These are phyloP conservation scores for Drosophila lacicola DNA, from an alignment of 2,888 invertebrate genomes.

Conservation along the genomic window DNA sequence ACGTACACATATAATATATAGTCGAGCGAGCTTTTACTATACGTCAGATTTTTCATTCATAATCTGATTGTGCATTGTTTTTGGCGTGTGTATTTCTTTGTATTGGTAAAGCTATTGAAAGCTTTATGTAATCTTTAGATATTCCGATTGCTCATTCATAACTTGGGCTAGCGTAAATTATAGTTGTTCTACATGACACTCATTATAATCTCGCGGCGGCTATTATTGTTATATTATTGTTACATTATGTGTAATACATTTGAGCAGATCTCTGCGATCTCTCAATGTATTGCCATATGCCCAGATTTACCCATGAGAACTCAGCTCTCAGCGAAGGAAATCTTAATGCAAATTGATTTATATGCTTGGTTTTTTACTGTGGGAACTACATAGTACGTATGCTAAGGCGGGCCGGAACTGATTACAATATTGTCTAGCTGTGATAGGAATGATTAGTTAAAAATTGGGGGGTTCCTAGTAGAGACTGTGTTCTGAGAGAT, in stretches of 20 bases:
- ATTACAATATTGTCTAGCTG: not conserved
- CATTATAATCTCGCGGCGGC: not conserved
- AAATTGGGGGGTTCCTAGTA: not conserved
- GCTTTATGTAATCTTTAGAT: conserved; percentile 37
- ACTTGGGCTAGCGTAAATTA: conserved; percentile 15
- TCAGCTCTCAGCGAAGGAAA: not conserved
- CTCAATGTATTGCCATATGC: too few species aligned
- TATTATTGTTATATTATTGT: conserved; percentile 7
- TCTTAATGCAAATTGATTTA: not conserved
- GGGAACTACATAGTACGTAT: not conserved
- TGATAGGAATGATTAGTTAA: not conserved
- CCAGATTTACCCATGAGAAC: not conserved
- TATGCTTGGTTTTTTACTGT: not conserved
- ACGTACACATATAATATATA: not conserved
- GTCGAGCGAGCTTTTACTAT: conserved; percentile 49
- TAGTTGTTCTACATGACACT: not conserved
- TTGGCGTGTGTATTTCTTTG: not conserved
- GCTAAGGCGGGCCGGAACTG: not conserved
- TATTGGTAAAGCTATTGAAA: not conserved
- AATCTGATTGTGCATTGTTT: conserved; percentile 24
- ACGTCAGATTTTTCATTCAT: conserved; percentile 66
- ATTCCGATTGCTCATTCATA: conserved; percentile 62
- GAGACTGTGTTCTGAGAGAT: too few species aligned
- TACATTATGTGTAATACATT: not conserved
- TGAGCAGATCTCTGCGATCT: too few species aligned